A percentile compares a stretch with the other conserved stretches of the same genome.
Conservation (phyloP, 2,113 vertebrate genomes). For the Pelobates fuscus region DNA sequence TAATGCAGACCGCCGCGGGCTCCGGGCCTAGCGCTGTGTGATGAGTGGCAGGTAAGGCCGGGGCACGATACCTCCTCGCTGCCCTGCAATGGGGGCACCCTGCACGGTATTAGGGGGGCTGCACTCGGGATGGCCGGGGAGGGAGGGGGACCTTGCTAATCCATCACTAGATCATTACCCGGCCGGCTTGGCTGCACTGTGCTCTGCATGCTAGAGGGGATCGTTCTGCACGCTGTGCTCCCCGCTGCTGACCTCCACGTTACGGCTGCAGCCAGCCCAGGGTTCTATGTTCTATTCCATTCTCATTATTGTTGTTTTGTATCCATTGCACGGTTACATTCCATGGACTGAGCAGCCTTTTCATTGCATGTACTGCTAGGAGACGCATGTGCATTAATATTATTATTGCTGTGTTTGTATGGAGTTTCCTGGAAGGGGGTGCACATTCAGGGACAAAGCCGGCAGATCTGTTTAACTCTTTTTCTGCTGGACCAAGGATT, state of each 20-base stretch:
- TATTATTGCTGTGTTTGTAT: background rate
- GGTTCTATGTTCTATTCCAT: background rate
- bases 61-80: background rate
- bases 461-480: constrained; percentile 9
- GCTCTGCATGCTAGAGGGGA: background rate
- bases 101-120: background rate
- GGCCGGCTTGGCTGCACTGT: background rate
- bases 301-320: background rate
- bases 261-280: background rate
- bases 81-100: background rate
- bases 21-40: constrained; percentile 47
- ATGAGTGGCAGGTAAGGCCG: constrained; percentile 23
- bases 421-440: background rate
- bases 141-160: constrained; percentile 53
- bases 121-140: constrained; percentile 38
- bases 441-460: constrained; percentile 40
- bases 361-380: background rate
- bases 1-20: constrained; percentile 44
- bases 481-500: no score
- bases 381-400: constrained; percentile 14
- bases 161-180: background rate
- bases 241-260: constrained; percentile 13
- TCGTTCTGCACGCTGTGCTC: background rate
- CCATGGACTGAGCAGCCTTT: background rate
- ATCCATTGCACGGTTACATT: no score